Evolutionary conservation across 2,888 invertebrate genomes (phyloP), one percentile per base, ranked within the genome.

Genomic region (Dinocampus coccinellae): DNA sequence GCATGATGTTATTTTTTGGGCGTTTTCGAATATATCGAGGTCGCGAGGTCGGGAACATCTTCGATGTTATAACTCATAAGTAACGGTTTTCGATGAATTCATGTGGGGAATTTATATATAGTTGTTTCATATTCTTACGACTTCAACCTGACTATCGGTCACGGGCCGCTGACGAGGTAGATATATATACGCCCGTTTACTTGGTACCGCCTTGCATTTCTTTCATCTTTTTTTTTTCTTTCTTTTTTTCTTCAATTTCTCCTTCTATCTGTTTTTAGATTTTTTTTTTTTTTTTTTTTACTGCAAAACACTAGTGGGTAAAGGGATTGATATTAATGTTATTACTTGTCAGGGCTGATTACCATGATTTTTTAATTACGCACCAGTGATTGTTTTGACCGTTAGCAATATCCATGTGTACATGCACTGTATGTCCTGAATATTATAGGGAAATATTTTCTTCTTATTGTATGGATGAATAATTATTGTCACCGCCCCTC

Each of bases 51-150:
- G 76, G 76, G 58, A 74, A 74, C 47, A 74, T 75, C 75, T 72
- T 61, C 66, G 65, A 64, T 63, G 39, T 69, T 63, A 53, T 55
- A 22, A 70, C 73, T 76, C 70, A 73, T 75, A 76, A 75, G 74
- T 80, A 80, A 80, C 79, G 78, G 79, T 82, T 73, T 74, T 47
- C 4, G 78, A 76, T 73, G 76, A 76, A 72, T 69, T 70, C 69
- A 75, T 70, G 74, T 70, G 69, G 73, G 60, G 68, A 47, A 69
- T 47, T 53, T 65, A 60, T 68, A 53, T 62, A 62, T 52, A 52
- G 10, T 42, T 63, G 10, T 33, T 47, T 16, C 36, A 20, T 63
- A 34, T 68, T 53, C 9, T 52, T 52, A 42, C 34, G 67, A 66
- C 57, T 65, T 57, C 64, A 64, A 70, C 60, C 69, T 75, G 70